Percentiles rank a stretch among this genome's conserved stretches.
These are phyloP conservation scores for Clytia hemisphaerica DNA, from an alignment of 30 jellyfish, hydroid and myxozoan species.

Conservation along the genomic window DNA sequence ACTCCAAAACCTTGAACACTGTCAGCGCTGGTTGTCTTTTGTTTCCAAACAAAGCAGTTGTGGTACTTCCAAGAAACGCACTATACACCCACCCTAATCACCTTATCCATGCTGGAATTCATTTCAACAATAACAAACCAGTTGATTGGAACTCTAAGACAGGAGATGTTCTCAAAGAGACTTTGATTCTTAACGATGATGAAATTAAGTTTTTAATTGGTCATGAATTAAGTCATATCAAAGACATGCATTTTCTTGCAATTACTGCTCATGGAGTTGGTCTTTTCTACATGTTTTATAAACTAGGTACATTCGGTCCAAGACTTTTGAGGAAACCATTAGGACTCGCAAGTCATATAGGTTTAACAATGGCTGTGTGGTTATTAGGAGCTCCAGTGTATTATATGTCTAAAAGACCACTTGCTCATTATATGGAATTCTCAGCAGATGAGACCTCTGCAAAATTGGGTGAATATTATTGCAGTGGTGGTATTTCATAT, in stretches of 20 bases:
- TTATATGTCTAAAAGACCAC: background rate
- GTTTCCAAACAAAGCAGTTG: conserved; percentile 62
- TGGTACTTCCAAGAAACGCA: conserved; percentile 66
- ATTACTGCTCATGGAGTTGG: conserved; percentile 48
- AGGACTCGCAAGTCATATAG: background rate
- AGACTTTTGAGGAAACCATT: conserved; percentile 24
- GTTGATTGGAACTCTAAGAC: conserved; percentile 53
- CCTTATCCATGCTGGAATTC: conserved; percentile 25
- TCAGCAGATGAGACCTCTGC: conserved; percentile 68
- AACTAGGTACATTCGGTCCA: conserved; percentile 43
- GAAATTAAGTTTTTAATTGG: conserved; percentile 65
- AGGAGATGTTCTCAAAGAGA: conserved; percentile 46
- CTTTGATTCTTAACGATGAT: conserved; percentile 40
- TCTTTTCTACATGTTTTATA: conserved; percentile 45
- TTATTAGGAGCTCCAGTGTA: conserved; percentile 34
- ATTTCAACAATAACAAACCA: conserved; percentile 28
- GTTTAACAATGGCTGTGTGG: conserved; percentile 29
- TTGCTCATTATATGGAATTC: conserved; percentile 34
- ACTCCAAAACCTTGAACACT: conserved; percentile 49
- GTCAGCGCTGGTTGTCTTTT: conserved; percentile 66
- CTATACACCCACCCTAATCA: conserved; percentile 18
- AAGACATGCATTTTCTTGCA: conserved; percentile 36
- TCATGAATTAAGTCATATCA: conserved; percentile 78
- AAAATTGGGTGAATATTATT: conserved; percentile 43
- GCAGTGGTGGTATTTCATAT: conserved; percentile 75